These are phyloP conservation scores for Ctenopoma kingsleyae DNA, from an alignment of 2,797 vertebrate species.

Conservation along the genomic window DNA sequence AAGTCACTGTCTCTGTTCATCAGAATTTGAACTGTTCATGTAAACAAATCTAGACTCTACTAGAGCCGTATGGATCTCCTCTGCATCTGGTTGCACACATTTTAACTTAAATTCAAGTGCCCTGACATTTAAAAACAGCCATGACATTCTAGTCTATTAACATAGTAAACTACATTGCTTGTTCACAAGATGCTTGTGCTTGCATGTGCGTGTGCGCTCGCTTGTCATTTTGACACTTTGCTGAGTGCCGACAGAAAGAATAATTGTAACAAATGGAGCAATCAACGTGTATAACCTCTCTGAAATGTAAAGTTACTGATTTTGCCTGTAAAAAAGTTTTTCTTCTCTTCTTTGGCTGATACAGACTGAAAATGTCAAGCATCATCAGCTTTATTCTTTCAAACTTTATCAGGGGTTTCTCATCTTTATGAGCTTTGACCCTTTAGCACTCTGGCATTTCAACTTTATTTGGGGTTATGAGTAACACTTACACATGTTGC, in stretches of 20 bases:
- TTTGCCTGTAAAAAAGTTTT: background rate
- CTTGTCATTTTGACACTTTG: too few relatives aligned
- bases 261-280: conserved; percentile 14
- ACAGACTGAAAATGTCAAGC: conserved; percentile 10
- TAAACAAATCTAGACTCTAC: background rate
- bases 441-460: conserved; percentile 2
- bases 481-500: conserved; percentile 28
- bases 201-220: conserved; percentile 9
- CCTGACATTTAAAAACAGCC: conserved; percentile 69
- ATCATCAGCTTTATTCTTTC: conserved; percentile 19
- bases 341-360: conserved; percentile 1
- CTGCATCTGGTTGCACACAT: conserved; percentile 45
- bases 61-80: conserved; percentile 15
- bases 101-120: conserved; percentile 57
- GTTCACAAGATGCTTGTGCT: conserved; percentile 24
- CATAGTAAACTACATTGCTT: conserved; percentile 62
- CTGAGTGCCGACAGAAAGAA: conserved; percentile 19
- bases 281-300: conserved; percentile 8
- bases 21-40: conserved; percentile 9
- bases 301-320: background rate
- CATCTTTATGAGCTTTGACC: conserved; percentile 4
- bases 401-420: conserved; percentile 8
- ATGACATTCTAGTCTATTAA: conserved; percentile 73
- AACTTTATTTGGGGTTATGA: background rate
- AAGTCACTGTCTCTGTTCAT: conserved; percentile 21